Evolutionary conservation across 2,888 invertebrate species (phyloP).

Genomic region (Trachelus troglodyta): DNA sequence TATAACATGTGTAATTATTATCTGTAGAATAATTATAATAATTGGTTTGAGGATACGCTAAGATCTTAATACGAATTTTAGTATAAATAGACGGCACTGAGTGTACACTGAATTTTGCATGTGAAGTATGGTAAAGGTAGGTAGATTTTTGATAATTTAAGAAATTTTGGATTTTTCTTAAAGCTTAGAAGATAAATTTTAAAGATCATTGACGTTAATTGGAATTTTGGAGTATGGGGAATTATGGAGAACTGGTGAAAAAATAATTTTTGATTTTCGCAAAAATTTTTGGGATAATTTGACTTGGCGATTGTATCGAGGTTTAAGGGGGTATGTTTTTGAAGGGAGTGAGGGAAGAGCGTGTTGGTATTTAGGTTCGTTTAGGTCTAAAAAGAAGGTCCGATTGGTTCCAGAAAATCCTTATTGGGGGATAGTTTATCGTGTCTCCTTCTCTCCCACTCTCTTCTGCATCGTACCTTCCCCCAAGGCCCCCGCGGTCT

Average conservation of each 20-base stretch:
- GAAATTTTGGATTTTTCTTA: neutral
- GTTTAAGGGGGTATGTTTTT: neutral
- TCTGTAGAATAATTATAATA: neutral
- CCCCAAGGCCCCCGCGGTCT: neutral
- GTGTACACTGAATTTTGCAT: neutral
- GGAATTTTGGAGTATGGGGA: neutral
- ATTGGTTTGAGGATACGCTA: neutral
- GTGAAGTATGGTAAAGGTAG: neutral
- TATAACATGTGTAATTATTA: neutral
- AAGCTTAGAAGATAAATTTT: neutral
- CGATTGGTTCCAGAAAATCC: conserved; percentile 20
- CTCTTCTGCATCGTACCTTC: neutral
- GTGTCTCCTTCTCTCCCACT: conserved; percentile 25
- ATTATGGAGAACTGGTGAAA: neutral
- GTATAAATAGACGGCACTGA: neutral
- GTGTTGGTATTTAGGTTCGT: conserved; percentile 2
- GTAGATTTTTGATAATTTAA: neutral
- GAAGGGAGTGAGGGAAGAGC: neutral
- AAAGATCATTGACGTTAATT: neutral
- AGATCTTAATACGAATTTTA: neutral
- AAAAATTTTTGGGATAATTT: neutral
- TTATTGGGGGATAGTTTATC: conserved; percentile 51
- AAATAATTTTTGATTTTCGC: neutral
- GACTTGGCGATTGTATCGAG: neutral
- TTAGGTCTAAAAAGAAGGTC: neutral